Evolutionary conservation across 2,888 invertebrate species (phyloP).

Genomic region (Archaeoteleia sp.): DNA sequence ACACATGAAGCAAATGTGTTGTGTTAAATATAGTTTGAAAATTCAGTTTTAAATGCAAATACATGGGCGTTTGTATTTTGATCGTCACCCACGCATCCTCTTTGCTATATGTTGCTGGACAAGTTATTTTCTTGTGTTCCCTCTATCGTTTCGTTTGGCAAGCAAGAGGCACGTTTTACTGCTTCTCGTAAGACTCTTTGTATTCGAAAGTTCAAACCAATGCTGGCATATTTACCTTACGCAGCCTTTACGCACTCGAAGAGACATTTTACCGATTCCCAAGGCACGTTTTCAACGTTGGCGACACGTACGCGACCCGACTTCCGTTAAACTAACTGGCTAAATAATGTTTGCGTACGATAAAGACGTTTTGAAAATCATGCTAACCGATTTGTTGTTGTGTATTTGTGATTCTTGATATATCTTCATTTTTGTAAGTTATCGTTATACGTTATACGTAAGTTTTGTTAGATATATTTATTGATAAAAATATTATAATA

Average conservation of each 20-base stretch:
- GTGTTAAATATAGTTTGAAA: too few species aligned
- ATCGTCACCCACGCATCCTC: constrained; percentile 45
- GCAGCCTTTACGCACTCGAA: constrained; percentile 37
- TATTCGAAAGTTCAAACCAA: constrained; percentile 53
- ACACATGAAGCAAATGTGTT: too few species aligned
- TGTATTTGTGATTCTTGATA: too few species aligned
- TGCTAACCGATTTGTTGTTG: background rate
- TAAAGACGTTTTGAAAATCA: background rate
- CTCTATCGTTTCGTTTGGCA: constrained; percentile 43
- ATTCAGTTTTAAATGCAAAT: constrained; percentile 10
- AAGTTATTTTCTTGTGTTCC: constrained; percentile 34
- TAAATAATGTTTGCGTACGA: constrained; percentile 7
- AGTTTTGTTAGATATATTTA: too few species aligned
- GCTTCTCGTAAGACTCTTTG: constrained; percentile 44
- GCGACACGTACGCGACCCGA: constrained; percentile 47
- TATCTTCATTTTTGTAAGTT: too few species aligned
- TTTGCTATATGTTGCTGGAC: constrained; percentile 30
- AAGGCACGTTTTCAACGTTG: constrained; percentile 41
- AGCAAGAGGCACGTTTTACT: constrained; percentile 55
- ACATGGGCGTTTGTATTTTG: constrained; percentile 25
- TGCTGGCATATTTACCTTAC: constrained; percentile 45
- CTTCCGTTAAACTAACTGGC: constrained; percentile 34
- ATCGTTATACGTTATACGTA: too few species aligned
- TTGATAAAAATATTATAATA: too few species aligned
- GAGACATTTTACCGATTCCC: constrained; percentile 27